Evolutionary conservation across 2,113 vertebrate species (phyloP), one percentile per base, ranked within the genome.

Genomic region (Oreocharis arfaki): DNA sequence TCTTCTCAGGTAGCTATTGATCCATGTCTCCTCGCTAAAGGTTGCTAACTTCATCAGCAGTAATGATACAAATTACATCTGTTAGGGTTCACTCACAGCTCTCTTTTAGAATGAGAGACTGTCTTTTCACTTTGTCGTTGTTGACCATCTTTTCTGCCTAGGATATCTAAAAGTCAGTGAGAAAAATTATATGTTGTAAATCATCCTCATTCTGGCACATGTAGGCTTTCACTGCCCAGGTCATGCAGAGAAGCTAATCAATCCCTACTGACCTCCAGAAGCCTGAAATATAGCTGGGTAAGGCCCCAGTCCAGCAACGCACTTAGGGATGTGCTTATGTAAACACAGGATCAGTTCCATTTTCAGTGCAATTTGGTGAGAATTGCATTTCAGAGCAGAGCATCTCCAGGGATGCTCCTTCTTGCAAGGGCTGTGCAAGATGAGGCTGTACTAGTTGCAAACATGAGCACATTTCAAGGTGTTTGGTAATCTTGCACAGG

Each of bases 21-120:
- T 96, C 87, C 88, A 35, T 76, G 63, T 95, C 92, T 96, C 93
- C 87, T 97, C 94, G 87, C 86, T 88, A 83, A 97, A 97, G 94
- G 87, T 95, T 96, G 77, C 89, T 65, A 88, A 92, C 89, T 97
- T 96, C 80, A 95, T 93, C 74, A 95, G n/a, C 27, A 85, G 26
- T 61, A 91, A 93, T 75, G 75, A 73, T 87, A 39, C 86, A 89
- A 95, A 95, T 93, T 79, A 64, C 53, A 89, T 87, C 78, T 94
- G 74, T 79, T 93, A 69, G 61, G n/a, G 77, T 84, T 94, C 78
- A 89, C 60, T 80, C 5, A 7, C 50, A 78, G 23, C 22, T 77
- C 85, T 73, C 61, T 79, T 33, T 89, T 79, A 64, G 64, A 47
- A 90, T 69, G 5, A 39, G 20, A 23, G 15, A 26, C n/a, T 57